phyloP scores from a whole-genome alignment of 2,797 vertebrate species.

The Micropoecilia bifurca region DNA sequence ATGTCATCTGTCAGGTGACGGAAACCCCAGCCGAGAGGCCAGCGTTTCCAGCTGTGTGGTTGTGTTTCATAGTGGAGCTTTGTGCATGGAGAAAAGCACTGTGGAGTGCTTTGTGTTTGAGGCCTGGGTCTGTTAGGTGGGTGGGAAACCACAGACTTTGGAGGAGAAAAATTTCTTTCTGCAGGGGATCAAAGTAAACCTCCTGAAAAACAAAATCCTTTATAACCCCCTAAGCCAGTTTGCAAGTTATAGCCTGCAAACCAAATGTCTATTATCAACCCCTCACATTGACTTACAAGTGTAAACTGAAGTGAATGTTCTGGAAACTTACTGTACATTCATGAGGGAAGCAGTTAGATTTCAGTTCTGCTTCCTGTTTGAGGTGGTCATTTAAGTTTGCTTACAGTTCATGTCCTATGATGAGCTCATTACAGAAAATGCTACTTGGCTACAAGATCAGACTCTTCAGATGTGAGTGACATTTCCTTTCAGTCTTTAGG shows the following conservation, averaged over 20 bases:
- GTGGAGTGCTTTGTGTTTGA: slow-evolving; percentile 28
- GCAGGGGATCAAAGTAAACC: not conserved
- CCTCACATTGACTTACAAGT: not conserved
- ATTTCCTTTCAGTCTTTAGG: not conserved
- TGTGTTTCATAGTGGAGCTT: slow-evolving; percentile 8
- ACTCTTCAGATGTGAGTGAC: slow-evolving; percentile 6
- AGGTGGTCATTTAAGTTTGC: not conserved
- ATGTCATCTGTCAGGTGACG: slow-evolving; percentile 69
- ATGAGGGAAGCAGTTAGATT: not conserved
- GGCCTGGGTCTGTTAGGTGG: not conserved
- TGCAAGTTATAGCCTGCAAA: not conserved
- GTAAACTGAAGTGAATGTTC: slow-evolving; percentile 17
- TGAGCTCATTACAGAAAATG: not conserved
- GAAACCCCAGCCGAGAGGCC: not conserved
- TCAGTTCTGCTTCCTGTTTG: slow-evolving; percentile 20
- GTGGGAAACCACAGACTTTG: slow-evolving; percentile 1
- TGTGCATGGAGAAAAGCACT: slow-evolving; percentile 19
- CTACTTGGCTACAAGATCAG: not conserved
- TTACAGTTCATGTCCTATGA: not conserved
- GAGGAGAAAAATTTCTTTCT: not conserved
- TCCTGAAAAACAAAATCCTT: not conserved
- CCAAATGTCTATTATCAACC: not conserved
- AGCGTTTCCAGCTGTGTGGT: not conserved
- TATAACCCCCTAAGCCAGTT: not conserved
- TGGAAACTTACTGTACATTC: not conserved